Evolutionary conservation across 2,888 invertebrate genomes (phyloP).

Genomic region (Spilarctia lutea): DNA sequence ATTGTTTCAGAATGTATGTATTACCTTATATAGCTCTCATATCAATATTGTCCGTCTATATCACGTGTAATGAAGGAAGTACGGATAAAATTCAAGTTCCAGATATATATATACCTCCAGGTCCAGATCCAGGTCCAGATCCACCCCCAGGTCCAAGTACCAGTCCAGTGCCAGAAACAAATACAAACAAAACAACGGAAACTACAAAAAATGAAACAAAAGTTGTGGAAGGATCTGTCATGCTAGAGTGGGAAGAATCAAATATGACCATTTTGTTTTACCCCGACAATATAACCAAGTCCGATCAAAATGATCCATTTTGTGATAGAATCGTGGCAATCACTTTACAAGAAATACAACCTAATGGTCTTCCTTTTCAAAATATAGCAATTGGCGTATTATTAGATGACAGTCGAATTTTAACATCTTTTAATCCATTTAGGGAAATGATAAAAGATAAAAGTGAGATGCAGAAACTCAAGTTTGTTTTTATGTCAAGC

Average conservation of each 20-base stretch:
- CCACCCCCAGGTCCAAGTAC: too few species aligned
- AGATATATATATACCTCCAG: too few species aligned
- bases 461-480: not conserved
- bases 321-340: constrained; percentile 8
- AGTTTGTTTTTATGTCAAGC: constrained; percentile 4
- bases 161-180: too few species aligned
- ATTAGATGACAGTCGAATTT: not conserved
- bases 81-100: too few species aligned
- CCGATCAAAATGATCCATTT: not conserved
- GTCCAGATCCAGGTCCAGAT: too few species aligned
- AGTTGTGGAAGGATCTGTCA: not conserved
- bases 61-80: not conserved
- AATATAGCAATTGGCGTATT: constrained; percentile 9
- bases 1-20: not conserved
- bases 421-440: constrained; percentile 21
- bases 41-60: not conserved
- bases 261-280: not conserved
- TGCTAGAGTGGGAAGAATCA: not conserved
- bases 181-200: too few species aligned
- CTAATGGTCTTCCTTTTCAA: not conserved
- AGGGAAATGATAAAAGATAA: not conserved
- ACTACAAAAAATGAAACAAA: not conserved
- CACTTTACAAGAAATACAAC: not conserved
- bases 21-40: not conserved
- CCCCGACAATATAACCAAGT: not conserved